Base-by-base conservation (phyloP, 2,888 invertebrate species). In the Polymixis lichenea region DNA sequence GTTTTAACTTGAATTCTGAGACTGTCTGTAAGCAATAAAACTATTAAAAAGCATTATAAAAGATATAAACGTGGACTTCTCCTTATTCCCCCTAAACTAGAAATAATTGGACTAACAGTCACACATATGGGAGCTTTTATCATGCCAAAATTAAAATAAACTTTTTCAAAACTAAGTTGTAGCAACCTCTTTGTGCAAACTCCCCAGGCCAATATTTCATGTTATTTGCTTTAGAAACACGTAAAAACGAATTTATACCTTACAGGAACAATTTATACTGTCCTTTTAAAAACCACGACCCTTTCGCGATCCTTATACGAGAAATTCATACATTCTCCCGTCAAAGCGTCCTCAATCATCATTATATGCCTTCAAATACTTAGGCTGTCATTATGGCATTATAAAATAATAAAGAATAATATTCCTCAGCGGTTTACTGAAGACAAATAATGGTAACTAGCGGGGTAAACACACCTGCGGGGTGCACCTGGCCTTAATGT, bases 401-500 rank as follows among this genome's bases (percentile, higher is more conserved):
- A 61, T 69, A 32, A 75, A 83, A 77, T 82, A 77, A 72, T 80
- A 84, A 70, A 62, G n/a, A 79, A 64, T 74, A 64, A 77, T 82
- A 82, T 77, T 51, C 64, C 28, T 49, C 43, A 32, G 49, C 68
- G 53, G 61, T 78, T 76, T 77, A 72, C 56, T 58, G 64, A 66
- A 61, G 60, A 73, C 78, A 75, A 60, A 80, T 69, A 67, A 72
- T 85, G 28, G 56, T 64, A 78, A 74, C 56, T 72, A 62, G 64
- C 51, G 56, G 76, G 80, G 68, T 46, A 51, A 46, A 58, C 78
- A 68, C 88, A 89, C 89, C 89, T 88, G 88, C 89, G 53, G 49
- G 43, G 46, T 78, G 81, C 88, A 88, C 89, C 89, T 88, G 88
- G 89, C 85, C 19, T 81, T 80, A 64, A 78, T 69, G 71, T 69